Conservation (phyloP, 2,888 invertebrate species). For the Griposia aprilina region DNA sequence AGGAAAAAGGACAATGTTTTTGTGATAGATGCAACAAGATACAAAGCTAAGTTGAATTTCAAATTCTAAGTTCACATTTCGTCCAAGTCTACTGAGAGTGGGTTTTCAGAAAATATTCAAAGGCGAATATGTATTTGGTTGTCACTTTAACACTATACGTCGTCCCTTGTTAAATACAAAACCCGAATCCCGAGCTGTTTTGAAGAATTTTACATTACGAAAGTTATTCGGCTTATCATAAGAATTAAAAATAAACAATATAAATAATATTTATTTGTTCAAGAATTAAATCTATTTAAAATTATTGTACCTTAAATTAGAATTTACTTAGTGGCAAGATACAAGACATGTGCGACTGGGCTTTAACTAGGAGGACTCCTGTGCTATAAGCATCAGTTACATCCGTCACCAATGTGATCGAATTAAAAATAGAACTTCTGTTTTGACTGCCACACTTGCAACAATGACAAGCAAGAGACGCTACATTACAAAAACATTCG, state of each 20-base stretch:
- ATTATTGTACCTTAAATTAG: too few species aligned
- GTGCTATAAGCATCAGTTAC: too few species aligned
- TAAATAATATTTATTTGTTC: too few species aligned
- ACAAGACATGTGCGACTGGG: too few species aligned
- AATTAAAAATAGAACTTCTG: neutral
- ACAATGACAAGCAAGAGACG: neutral
- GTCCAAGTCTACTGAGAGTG: neutral
- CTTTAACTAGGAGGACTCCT: too few species aligned
- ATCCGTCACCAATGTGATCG: too few species aligned
- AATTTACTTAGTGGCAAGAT: too few species aligned
- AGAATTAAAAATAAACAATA: too few species aligned
- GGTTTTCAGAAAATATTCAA: neutral
- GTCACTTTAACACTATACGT: neutral
- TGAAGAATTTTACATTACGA: neutral
- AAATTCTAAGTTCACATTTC: too few species aligned
- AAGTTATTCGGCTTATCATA: neutral
- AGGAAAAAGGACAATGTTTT: neutral
- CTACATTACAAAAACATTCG: neutral
- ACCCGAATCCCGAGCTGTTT: neutral
- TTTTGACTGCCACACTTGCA: neutral
- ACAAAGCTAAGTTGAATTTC: conserved; percentile 7
- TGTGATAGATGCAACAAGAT: neutral
- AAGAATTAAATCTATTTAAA: too few species aligned
- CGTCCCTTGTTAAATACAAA: neutral
- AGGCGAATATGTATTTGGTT: neutral